Percentiles rank a stretch among this genome's conserved stretches.
These are phyloP conservation scores for Margarornis squamiger DNA, from an alignment of 2,797 vertebrate genomes.

Conservation along the genomic window DNA sequence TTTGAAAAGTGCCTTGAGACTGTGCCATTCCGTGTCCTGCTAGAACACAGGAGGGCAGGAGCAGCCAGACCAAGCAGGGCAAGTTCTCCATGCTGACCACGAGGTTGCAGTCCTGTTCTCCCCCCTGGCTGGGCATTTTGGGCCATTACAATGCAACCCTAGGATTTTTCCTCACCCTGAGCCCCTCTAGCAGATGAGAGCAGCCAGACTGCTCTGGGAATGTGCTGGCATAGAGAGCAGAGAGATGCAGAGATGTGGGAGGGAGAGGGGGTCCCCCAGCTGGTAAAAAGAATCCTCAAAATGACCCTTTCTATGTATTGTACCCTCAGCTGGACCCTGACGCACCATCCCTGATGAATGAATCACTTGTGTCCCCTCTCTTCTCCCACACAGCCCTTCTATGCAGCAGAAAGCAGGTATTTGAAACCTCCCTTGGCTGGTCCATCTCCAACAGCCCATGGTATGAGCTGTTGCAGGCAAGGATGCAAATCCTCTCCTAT, in stretches of 20 bases:
- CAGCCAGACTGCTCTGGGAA: not conserved
- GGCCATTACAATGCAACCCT: fast-evolving
- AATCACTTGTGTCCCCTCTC: fast-evolving
- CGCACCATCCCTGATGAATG: fast-evolving
- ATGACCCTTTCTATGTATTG: fast-evolving
- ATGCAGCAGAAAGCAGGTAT: not conserved
- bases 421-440: not conserved
- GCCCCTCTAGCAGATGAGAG: not conserved
- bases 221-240: not conserved
- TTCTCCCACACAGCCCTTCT: not conserved
- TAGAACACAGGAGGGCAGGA: not conserved
- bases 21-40: not conserved
- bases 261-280: too few relatives aligned
- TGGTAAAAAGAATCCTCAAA: not conserved
- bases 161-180: not conserved
- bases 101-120: not conserved
- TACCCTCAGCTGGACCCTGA: not conserved
- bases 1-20: not conserved
- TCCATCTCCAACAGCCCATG: fast-evolving
- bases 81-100: fast-evolving
- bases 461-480: not conserved
- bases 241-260: not conserved
- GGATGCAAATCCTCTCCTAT: not conserved
- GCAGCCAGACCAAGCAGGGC: not conserved
- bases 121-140: not conserved